Evolutionary conservation across 2,888 invertebrate genomes (phyloP), one percentile per base, ranked within the genome.

Genomic region (Erebia palarica): DNA sequence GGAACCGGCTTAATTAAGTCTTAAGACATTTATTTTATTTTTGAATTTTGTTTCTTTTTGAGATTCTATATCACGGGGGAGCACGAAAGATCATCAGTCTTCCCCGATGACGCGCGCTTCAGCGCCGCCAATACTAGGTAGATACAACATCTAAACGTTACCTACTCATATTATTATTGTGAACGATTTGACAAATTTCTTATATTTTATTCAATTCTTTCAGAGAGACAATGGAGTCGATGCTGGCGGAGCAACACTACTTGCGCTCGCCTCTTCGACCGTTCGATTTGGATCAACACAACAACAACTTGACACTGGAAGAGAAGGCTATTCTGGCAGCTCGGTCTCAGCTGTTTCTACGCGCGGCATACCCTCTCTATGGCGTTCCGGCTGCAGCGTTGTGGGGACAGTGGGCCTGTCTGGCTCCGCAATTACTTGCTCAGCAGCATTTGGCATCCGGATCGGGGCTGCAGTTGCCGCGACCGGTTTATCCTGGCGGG

Each of bases 221-320:
- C 95, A 97, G 97, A 90, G 97, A 97, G 92, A 97, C 97, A 71
- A 97, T 97, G 97, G 97, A 97, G 88, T 96, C 96, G 68, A 96
- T 97, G 96, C 87, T 97, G 81, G 96, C 96, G 59, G 97, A 97
- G 83, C 97, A 97, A 89, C 97, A 97, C 80, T 96, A 97, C 80
- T 94, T 97, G 76, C 95, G 97, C 64, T 95, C 97, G 66, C 96
- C 96, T 3, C 91, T 97, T 78, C 95, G 97, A 66, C 96, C 96
- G 53, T 96, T 96, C 81, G 95, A 95, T 78, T 90, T 96, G 82
- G 96, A 97, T 77, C 94, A 94, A 72, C 95, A 96, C 81, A 95
- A 95, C 81, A 95, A 95, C 82, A 96, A 96, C 79, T 89, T 97
- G 61, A 96, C 96, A 18, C 84, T 96, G 75, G 97, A 97, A 83